Evolutionary conservation across 2,797 vertebrate species (phyloP), one percentile per base, ranked within the genome.

Genomic region (Lithobates pipiens): DNA sequence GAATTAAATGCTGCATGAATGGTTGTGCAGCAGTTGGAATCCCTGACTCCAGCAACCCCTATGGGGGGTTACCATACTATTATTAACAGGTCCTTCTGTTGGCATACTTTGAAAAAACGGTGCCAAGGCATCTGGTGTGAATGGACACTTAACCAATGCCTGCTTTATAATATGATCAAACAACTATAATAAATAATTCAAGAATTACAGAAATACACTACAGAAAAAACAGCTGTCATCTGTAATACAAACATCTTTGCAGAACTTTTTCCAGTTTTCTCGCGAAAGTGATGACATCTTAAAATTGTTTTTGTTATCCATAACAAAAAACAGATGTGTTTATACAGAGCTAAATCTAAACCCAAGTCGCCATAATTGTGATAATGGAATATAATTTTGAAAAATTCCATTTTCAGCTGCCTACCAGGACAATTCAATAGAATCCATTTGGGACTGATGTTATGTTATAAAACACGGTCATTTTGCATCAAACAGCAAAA

Each of bases 401-500:
- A 69, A 78, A 79, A 79, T 18, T 75, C 42, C 16, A 32, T 54
- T 68, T 74, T 82, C 61, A 78, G 50, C 75, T 75, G 70, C 36
- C 74, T 77, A 74, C 11, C 32, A 83, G 76, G 80, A 75, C 61
- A 70, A 69, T 61, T 15, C 61, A 34, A 39, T n/a, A 3, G 18
- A 25, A 63, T 74, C 76, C 80, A 79, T 79, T 79, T 68, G 76
- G 76, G 76, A 44, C 29, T 44, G 61, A 87, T 79, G 67, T 61
- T 44, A 70, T 54, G 77, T 75, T 75, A 76, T 61, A 36, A 61
- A 83, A 70, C 34, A 42, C 32, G 76, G 63, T 2, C 16, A 54
- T 74, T 85, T 90, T 88, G 42, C 90, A 86, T 78, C 68, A 88
- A 74, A 89, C 88, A 89, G 89, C 85, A 89, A 89, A 92, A 91